Percentiles rank a stretch among this genome's conserved stretches.
Conservation (phyloP, 2,113 vertebrate genomes). For the Pedionomus torquatus region DNA sequence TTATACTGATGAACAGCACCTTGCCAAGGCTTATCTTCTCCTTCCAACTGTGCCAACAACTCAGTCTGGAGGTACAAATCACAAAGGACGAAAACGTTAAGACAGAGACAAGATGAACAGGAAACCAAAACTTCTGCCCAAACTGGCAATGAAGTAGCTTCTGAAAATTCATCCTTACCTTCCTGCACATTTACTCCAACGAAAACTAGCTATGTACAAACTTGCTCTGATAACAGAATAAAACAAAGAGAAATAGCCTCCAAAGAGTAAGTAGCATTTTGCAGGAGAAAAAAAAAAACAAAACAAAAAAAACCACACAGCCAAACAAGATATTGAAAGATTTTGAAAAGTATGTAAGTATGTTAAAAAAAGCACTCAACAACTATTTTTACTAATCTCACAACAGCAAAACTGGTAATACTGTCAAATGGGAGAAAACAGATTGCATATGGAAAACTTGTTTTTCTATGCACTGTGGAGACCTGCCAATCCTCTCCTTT, state of each 20-base stretch:
- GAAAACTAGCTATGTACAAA: not conserved
- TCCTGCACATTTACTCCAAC: not conserved
- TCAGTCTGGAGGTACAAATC: not conserved
- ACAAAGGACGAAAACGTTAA: not conserved
- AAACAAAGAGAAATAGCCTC: not conserved
- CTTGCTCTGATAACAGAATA: not conserved
- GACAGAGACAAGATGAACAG: not conserved
- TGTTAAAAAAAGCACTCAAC: not conserved
- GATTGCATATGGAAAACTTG: slow-evolving; percentile 51
- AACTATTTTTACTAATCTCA: slow-evolving; percentile 2
- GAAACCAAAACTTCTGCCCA: not conserved
- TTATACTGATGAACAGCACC: not conserved
- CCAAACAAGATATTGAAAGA: slow-evolving; percentile 18
- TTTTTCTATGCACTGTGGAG: slow-evolving; percentile 26
- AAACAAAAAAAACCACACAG: accelerated
- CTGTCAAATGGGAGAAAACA: slow-evolving; percentile 45
- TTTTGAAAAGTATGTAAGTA: not conserved
- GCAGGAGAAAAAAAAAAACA: not conserved
- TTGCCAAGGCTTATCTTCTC: not conserved
- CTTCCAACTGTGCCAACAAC: not conserved
- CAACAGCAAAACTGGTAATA: slow-evolving; percentile 1
- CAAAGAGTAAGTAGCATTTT: not conserved
- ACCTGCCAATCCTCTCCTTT: slow-evolving; percentile 42
- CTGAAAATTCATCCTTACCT: not conserved
- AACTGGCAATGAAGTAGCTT: not conserved